phyloP scores from a whole-genome alignment of 1,140 invertebrate genomes.

The Habropoda laboriosa region DNA sequence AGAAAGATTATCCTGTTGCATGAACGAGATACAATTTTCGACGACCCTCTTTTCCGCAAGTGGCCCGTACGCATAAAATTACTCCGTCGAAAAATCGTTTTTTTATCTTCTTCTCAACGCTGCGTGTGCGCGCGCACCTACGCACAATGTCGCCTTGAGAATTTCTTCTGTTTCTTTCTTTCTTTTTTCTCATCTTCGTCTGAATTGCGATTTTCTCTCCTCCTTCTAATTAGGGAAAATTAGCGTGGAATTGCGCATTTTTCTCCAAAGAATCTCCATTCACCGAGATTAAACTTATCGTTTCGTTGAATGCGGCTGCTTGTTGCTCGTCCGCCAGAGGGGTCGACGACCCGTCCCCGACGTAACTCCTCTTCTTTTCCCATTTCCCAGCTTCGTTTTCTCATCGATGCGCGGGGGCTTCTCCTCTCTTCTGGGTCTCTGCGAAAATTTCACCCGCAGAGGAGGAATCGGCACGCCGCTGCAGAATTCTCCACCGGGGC shows the following conservation, averaged over 20 bases:
- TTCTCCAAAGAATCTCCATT: constrained; percentile 10
- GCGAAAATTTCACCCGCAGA: background rate
- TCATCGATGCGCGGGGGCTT: background rate
- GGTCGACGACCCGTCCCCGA: constrained; percentile 22
- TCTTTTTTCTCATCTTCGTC: no score
- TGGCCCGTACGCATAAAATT: constrained; percentile 5
- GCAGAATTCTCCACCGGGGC: no score
- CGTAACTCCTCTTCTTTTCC: background rate
- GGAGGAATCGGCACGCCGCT: background rate
- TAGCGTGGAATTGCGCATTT: background rate
- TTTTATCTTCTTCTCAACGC: no score
- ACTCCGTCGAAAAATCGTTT: no score
- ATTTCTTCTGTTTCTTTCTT: no score
- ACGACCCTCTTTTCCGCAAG: constrained; percentile 3
- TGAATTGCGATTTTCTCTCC: background rate
- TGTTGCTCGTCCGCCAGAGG: constrained; percentile 22
- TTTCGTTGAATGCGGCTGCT: constrained; percentile 22
- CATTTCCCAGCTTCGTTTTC: constrained; percentile 7
- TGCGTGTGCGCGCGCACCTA: no score
- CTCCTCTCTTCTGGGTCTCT: background rate
- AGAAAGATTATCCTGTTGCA: constrained; percentile 45
- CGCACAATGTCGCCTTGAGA: no score
- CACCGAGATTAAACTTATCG: constrained; percentile 41
- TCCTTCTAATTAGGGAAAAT: background rate
- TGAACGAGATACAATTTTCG: constrained; percentile 36